A percentile compares a stretch with the other conserved stretches of the same genome.
phyloP scores from a whole-genome alignment of 2,113 vertebrate genomes.

The Edolisoma coerulescens region DNA sequence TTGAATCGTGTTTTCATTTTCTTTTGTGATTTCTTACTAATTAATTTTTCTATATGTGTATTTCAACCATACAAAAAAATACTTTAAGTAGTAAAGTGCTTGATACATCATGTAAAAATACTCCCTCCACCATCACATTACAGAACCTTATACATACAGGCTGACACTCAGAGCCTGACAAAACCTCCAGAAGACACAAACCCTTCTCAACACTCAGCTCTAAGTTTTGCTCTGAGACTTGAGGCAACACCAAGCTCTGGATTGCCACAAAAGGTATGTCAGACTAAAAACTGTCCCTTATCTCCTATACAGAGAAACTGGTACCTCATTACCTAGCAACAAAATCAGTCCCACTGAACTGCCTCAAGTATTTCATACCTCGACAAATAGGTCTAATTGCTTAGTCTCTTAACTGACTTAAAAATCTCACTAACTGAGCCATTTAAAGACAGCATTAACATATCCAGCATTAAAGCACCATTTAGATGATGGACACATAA shows the following conservation, averaged over 20 bases:
- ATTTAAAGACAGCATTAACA: conserved; percentile 15
- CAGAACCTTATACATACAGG: neutral
- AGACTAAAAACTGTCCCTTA: neutral
- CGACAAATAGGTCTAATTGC: neutral
- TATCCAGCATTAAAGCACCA: neutral
- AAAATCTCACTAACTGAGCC: neutral
- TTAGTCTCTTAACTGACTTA: neutral
- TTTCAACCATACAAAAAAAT: neutral
- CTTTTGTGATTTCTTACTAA: neutral
- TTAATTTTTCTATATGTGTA: neutral
- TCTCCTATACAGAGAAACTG: neutral
- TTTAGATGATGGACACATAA: conserved; percentile 10
- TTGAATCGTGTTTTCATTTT: neutral
- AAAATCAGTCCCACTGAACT: neutral
- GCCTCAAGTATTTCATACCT: neutral
- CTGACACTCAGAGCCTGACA: neutral
- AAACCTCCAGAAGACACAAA: neutral
- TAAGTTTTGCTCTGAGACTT: neutral
- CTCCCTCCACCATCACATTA: neutral
- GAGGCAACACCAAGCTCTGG: neutral
- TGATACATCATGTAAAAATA: neutral
- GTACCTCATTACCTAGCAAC: neutral
- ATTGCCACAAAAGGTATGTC: rapidly evolving
- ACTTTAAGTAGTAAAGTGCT: neutral
- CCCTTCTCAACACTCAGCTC: neutral